Conservation (phyloP, 2,113 vertebrate species). For the Sardina pilchardus region DNA sequence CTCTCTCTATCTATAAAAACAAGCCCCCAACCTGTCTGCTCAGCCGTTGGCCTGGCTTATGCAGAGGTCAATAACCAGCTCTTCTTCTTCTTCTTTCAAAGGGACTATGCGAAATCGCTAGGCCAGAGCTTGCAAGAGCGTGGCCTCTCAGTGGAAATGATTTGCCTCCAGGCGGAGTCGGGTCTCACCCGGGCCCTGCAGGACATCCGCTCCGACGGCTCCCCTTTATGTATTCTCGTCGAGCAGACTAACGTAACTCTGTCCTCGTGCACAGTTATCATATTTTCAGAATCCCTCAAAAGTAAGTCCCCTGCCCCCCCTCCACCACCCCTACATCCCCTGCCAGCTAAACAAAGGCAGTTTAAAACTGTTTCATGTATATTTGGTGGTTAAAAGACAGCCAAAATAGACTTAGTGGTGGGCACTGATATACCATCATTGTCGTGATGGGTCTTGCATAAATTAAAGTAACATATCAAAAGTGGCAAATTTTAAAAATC, state of each 20-base stretch:
- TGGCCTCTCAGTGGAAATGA: conserved; percentile 78
- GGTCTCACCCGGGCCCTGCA: conserved; percentile 72
- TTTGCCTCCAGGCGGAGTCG: conserved; percentile 72
- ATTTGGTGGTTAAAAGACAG: not conserved
- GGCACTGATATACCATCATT: conserved; percentile 12
- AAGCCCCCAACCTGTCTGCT: conserved; percentile 29
- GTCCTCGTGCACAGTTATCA: conserved; percentile 76
- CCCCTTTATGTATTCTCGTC: conserved; percentile 80
- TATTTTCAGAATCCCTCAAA: conserved; percentile 81
- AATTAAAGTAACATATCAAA: not conserved
- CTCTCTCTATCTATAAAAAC: not conserved
- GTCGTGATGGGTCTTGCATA: not conserved
- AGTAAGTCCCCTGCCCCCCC: conserved; percentile 72
- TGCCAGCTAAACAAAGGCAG: conserved; percentile 42
- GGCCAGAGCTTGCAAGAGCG: conserved; percentile 76
- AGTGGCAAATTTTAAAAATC: not conserved
- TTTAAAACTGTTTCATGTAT: conserved; percentile 20
- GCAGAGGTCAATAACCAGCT: conserved; percentile 67
- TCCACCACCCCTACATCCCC: conserved; percentile 40
- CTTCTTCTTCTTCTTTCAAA: conserved; percentile 78
- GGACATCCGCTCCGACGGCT: conserved; percentile 77
- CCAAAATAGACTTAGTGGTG: conserved; percentile 12
- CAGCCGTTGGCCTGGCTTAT: conserved; percentile 39
- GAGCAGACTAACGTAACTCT: conserved; percentile 75
- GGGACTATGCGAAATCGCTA: conserved; percentile 76